A percentile compares a stretch with the other conserved stretches of the same genome.
phyloP scores from a whole-genome alignment of 2,113 vertebrate species.

The Anarhynchus alexandrinus region DNA sequence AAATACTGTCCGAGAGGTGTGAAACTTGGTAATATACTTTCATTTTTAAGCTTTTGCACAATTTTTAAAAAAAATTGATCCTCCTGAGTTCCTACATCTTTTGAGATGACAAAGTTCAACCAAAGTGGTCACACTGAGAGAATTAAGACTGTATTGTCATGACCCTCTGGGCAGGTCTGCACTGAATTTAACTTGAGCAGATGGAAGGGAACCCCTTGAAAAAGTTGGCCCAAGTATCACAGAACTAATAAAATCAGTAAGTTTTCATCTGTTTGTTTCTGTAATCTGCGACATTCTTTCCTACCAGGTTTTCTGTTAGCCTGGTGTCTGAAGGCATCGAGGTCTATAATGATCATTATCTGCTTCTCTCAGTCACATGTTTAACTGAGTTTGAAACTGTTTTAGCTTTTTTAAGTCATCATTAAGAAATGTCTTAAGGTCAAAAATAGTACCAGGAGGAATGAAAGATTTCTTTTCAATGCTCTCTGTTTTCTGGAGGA shows the following conservation, averaged over 20 bases:
- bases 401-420: neutral
- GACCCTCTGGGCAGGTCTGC: neutral
- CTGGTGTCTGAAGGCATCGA: neutral
- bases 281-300: neutral
- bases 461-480: neutral
- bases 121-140: neutral
- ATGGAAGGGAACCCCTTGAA: neutral
- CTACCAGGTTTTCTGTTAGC: neutral
- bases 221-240: neutral
- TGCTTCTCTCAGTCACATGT: neutral
- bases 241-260: neutral
- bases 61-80: neutral
- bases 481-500: neutral
- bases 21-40: neutral
- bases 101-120: neutral
- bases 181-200: neutral
- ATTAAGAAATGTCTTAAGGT: neutral
- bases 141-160: neutral
- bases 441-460: neutral
- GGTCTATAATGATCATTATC: neutral
- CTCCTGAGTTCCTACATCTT: neutral
- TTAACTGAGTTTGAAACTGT: neutral
- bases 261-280: neutral
- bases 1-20: conserved; percentile 6
- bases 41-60: neutral